A percentile compares a stretch with the other conserved stretches of the same genome.
These are phyloP conservation scores for Epinephelus cyanopodus DNA, from an alignment of 2,113 vertebrate genomes.

Conservation along the genomic window DNA sequence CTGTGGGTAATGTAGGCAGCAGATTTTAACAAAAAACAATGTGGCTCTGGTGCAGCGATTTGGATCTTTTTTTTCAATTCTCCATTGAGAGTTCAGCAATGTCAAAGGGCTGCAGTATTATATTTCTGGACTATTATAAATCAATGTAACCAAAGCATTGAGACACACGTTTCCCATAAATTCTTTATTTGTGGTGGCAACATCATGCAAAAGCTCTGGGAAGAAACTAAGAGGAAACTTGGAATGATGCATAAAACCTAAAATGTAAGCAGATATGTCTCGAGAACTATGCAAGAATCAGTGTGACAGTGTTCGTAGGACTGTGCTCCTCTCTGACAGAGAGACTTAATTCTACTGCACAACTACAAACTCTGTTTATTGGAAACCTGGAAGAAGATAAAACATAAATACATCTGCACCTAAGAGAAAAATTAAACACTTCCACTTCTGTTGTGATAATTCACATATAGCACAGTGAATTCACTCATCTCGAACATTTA, in stretches of 20 bases:
- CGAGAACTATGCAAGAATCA: slow-evolving; percentile 6
- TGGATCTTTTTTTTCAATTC: too few relatives aligned
- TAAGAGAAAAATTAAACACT: slow-evolving; percentile 25
- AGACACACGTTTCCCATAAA: slow-evolving; percentile 69
- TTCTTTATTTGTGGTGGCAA: slow-evolving; percentile 82
- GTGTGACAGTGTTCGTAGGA: slow-evolving; percentile 37
- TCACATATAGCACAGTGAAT: slow-evolving; percentile 43
- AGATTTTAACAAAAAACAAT: too few relatives aligned
- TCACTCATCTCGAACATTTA: slow-evolving; percentile 41
- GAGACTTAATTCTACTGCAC: slow-evolving; percentile 18
- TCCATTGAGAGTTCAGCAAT: too few relatives aligned
- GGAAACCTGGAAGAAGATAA: slow-evolving; percentile 51
- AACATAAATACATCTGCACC: slow-evolving; percentile 65
- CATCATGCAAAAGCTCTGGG: slow-evolving; percentile 73
- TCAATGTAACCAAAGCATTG: slow-evolving; percentile 23
- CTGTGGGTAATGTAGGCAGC: too few relatives aligned
- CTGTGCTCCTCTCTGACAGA: slow-evolving; percentile 26
- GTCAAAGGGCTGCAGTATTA: too few relatives aligned
- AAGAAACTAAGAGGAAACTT: slow-evolving; percentile 32
- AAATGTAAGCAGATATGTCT: slow-evolving; percentile 29
- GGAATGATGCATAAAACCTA: slow-evolving; percentile 59
- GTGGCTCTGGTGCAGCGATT: too few relatives aligned
- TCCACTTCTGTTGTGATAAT: slow-evolving; percentile 23
- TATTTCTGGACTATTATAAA: neutral
- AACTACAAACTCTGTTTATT: slow-evolving; percentile 65